These are phyloP conservation scores for Phyllotreta cruciferae DNA, from an alignment of 2,888 invertebrate genomes.

Conservation along the genomic window DNA sequence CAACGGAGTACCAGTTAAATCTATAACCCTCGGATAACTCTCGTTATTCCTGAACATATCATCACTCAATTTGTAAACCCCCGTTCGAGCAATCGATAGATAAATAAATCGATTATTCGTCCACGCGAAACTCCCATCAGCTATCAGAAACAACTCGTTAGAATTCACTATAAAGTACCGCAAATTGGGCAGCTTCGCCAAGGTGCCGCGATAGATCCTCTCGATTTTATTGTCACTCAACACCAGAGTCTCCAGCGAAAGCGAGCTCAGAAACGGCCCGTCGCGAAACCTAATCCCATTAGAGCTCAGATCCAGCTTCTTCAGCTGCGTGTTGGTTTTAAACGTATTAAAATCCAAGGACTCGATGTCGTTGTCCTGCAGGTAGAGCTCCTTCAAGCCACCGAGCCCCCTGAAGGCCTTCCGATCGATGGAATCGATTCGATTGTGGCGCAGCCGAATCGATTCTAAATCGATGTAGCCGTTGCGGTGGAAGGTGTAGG, in stretches of 20 bases:
- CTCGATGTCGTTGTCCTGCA: conserved; percentile 55
- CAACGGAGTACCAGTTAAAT: conserved; percentile 55
- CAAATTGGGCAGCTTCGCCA: conserved; percentile 54
- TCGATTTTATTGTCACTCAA: conserved; percentile 54
- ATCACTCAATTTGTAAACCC: conserved; percentile 52
- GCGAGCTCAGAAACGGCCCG: conserved; percentile 52
- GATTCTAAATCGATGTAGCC: conserved; percentile 50
- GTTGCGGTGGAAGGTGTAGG: conserved; percentile 51
- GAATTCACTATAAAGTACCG: conserved; percentile 53
- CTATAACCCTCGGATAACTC: conserved; percentile 52
- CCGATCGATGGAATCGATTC: conserved; percentile 49
- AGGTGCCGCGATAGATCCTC: conserved; percentile 54
- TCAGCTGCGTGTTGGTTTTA: conserved; percentile 50
- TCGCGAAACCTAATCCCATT: conserved; percentile 52
- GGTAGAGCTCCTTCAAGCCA: conserved; percentile 50
- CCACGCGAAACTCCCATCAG: conserved; percentile 49
- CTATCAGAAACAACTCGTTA: conserved; percentile 51
- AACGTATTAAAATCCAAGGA: conserved; percentile 53
- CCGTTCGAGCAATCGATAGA: conserved; percentile 55
- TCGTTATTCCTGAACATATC: conserved; percentile 54
- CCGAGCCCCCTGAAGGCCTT: conserved; percentile 53
- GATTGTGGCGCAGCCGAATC: conserved; percentile 53
- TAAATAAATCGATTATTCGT: conserved; percentile 41
- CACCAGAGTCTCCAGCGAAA: conserved; percentile 53
- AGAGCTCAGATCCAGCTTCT: conserved; percentile 53